Conservation (phyloP, 2,888 invertebrate species). For the Ptychoptera albimana region DNA sequence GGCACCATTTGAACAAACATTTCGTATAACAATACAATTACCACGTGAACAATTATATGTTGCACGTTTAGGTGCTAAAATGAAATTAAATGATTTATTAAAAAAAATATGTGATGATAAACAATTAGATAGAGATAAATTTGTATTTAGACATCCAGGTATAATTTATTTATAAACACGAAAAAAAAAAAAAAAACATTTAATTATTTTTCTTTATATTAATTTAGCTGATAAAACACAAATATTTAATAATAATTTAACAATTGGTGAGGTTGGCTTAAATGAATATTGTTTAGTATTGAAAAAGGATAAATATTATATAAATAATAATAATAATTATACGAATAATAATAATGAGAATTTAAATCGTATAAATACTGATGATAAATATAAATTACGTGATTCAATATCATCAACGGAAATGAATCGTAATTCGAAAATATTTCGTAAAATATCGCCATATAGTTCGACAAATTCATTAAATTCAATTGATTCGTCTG, state of each 20-base stretch:
- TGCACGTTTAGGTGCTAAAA: constrained; percentile 52
- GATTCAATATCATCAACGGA: constrained; percentile 29
- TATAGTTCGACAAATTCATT: constrained; percentile 31
- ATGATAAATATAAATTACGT: constrained; percentile 12
- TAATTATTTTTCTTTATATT: background rate
- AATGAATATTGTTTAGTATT: constrained; percentile 24
- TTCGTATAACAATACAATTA: constrained; percentile 44
- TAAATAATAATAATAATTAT: constrained; percentile 15
- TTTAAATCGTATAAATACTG: constrained; percentile 23
- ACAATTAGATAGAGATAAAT: constrained; percentile 52
- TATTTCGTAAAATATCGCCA: constrained; percentile 27
- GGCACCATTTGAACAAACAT: constrained; percentile 31
- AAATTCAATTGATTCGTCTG: constrained; percentile 30
- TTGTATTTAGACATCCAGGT: constrained; percentile 66
- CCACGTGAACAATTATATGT: constrained; percentile 69
- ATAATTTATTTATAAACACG: no score
- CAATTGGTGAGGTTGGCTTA: constrained; percentile 30
- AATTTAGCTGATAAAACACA: constrained; percentile 28
- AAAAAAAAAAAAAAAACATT: no score
- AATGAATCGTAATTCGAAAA: constrained; percentile 28
- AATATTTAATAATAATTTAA: constrained; percentile 27
- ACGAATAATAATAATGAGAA: constrained; percentile 27
- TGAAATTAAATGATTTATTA: constrained; percentile 49
- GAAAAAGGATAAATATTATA: constrained; percentile 5
- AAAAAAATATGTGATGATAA: constrained; percentile 60